phyloP scores from a whole-genome alignment of 2,888 invertebrate genomes.

The Tachina grossa region DNA sequence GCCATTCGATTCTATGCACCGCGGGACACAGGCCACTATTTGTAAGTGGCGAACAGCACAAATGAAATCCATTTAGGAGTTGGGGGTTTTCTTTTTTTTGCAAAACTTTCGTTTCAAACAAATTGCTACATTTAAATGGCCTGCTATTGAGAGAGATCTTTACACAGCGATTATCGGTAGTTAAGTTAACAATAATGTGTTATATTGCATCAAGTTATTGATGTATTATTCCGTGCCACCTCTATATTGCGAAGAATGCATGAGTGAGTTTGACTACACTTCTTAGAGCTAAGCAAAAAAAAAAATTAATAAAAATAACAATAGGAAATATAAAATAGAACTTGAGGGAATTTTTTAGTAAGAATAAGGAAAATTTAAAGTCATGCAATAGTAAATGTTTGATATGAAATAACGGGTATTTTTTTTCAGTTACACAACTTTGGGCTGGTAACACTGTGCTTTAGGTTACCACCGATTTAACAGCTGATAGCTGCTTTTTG shows the following conservation, averaged over 20 bases:
- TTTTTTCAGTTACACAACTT: no score
- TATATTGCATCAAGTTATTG: constrained; percentile 65
- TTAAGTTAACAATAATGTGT: constrained; percentile 67
- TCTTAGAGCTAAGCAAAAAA: not conserved
- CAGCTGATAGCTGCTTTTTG: no score
- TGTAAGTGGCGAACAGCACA: constrained; percentile 1
- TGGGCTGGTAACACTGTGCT: no score
- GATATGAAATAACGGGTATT: no score
- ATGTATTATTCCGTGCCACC: constrained; percentile 60
- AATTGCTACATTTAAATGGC: constrained; percentile 65
- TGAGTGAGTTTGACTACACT: not conserved
- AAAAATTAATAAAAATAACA: not conserved
- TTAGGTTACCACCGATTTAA: no score
- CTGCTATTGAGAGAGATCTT: constrained; percentile 49
- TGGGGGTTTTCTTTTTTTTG: constrained; percentile 14
- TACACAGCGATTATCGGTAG: constrained; percentile 64
- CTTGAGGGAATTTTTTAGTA: not conserved
- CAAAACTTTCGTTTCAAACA: constrained; percentile 45
- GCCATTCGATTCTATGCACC: constrained; percentile 52
- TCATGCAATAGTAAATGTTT: no score
- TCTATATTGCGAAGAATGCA: constrained; percentile 17
- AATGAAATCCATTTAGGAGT: constrained; percentile 18
- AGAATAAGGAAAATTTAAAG: not conserved
- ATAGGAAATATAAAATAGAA: not conserved
- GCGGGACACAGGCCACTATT: constrained; percentile 50